phyloP scores from a whole-genome alignment of 2,113 vertebrate genomes.

The Ammodramus savannarum region DNA sequence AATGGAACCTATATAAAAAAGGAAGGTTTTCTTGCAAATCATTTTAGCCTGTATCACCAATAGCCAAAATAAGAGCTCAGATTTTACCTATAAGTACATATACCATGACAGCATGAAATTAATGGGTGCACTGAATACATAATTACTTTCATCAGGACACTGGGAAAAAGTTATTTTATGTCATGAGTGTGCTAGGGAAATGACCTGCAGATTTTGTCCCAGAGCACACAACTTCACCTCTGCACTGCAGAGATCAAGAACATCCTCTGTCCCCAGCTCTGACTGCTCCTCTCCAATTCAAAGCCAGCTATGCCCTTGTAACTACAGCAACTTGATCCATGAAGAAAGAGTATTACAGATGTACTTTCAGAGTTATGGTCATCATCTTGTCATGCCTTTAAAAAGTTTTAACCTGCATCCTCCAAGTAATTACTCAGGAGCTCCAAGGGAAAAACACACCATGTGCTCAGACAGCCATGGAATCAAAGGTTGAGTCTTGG shows the following conservation, averaged over 20 bases:
- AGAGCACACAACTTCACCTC: neutral
- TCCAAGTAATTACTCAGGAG: neutral
- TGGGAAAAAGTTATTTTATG: neutral
- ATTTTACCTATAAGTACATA: neutral
- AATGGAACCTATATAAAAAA: neutral
- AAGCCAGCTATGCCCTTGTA: neutral
- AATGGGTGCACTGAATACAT: accelerated
- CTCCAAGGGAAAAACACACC: neutral
- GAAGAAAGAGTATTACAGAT: neutral
- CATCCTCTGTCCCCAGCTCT: neutral
- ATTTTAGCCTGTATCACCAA: neutral
- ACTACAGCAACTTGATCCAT: neutral
- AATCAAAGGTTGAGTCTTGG: neutral
- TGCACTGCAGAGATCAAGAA: neutral
- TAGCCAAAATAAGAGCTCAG: neutral
- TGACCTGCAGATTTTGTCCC: neutral
- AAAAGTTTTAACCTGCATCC: neutral
- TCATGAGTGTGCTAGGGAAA: neutral
- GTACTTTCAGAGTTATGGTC: neutral
- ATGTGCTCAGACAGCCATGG: accelerated
- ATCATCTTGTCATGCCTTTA: neutral
- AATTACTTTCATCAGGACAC: neutral
- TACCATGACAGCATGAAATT: neutral
- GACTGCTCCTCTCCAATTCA: neutral
- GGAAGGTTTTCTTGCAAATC: neutral